Conservation (phyloP, 1,140 invertebrate species). For the Riptortus pedestris region DNA sequence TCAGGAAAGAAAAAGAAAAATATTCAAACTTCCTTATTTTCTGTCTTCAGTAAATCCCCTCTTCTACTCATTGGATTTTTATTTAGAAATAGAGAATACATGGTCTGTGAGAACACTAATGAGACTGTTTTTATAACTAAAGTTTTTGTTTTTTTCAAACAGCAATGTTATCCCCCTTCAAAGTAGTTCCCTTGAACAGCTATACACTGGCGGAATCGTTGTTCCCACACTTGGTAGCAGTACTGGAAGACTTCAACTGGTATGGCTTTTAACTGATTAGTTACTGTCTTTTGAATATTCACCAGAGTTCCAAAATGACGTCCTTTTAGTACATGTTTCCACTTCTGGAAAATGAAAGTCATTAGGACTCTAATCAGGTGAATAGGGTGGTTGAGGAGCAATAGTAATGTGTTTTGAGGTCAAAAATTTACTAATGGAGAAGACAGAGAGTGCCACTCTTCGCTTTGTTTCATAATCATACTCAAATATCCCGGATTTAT, state of each 20-base stretch:
- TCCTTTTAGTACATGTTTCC: constrained; percentile 9
- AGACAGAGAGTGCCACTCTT: neutral
- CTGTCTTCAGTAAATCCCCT: too few relatives aligned
- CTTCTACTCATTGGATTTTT: too few relatives aligned
- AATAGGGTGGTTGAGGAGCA: constrained; percentile 19
- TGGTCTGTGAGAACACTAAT: constrained; percentile 21
- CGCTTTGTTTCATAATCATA: too few relatives aligned
- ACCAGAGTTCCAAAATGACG: constrained; percentile 6
- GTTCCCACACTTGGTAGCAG: constrained; percentile 15
- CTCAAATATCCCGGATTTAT: too few relatives aligned
- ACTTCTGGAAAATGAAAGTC: neutral
- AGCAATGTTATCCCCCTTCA: constrained; percentile 19
- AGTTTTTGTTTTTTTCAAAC: constrained; percentile 8
- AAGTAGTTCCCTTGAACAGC: constrained; percentile 19
- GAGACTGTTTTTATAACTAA: constrained; percentile 9
- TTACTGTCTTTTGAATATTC: constrained; percentile 17
- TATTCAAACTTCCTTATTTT: too few relatives aligned
- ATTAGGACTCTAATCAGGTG: constrained; percentile 16
- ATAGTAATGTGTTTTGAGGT: constrained; percentile 15
- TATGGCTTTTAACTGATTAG: neutral
- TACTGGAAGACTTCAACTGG: constrained; percentile 10
- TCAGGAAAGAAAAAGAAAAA: too few relatives aligned
- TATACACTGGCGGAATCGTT: neutral
- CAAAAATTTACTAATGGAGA: neutral
- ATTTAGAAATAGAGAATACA: too few relatives aligned